A percentile compares a stretch with the other conserved stretches of the same genome.
phyloP scores from a whole-genome alignment of 2,113 vertebrate species.

The Phrynosoma platyrhinos region DNA sequence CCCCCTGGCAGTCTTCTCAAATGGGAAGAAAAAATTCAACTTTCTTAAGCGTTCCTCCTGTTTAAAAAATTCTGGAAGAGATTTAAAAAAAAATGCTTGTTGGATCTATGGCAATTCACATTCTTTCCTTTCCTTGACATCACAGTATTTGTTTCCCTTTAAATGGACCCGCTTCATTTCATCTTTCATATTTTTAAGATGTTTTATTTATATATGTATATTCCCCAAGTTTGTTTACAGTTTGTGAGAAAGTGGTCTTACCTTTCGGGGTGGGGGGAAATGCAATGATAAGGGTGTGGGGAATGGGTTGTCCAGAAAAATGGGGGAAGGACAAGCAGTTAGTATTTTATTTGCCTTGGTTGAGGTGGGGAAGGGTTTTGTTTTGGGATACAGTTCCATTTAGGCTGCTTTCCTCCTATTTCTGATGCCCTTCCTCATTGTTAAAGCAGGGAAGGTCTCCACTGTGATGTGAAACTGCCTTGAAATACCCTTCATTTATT shows the following conservation, averaged over 20 bases:
- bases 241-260: conserved; percentile 58
- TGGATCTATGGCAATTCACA: background rate
- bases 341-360: background rate
- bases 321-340: too few species aligned
- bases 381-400: conserved; percentile 62
- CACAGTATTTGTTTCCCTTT: background rate
- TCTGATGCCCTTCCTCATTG: conserved; percentile 8
- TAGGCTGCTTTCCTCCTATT: conserved; percentile 42
- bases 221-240: conserved; percentile 77
- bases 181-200: conserved; percentile 22
- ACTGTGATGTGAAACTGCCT: conserved; percentile 84
- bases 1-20: conserved; percentile 16
- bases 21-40: background rate
- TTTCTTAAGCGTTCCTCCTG: background rate
- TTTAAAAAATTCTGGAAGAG: too few species aligned
- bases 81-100: background rate
- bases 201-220: conserved; percentile 63
- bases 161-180: background rate
- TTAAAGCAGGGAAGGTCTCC: conserved; percentile 57
- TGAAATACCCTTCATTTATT: conserved; percentile 73
- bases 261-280: background rate
- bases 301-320: background rate
- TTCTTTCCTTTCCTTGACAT: background rate
- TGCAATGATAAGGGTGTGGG: conserved; percentile 5
- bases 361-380: background rate